Evolutionary conservation across 1,140 invertebrate genomes (phyloP), one percentile per base, ranked within the genome.

Genomic region (Apis dorsata): DNA sequence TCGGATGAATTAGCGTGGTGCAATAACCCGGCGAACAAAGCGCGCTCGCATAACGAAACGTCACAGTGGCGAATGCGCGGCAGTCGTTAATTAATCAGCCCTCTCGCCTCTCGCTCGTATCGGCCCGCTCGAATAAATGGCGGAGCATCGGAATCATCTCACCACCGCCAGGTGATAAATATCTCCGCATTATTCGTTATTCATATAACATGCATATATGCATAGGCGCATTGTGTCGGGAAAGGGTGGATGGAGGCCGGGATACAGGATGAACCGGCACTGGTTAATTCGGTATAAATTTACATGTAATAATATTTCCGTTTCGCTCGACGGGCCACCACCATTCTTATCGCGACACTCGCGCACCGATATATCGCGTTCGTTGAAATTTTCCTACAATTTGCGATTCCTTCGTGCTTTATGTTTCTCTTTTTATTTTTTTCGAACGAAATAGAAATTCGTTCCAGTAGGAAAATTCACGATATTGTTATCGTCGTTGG

Each of bases 1-100:
- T 87, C 86, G 63, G 76, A 87, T 88, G 86, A 88, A 88, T 88
- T 88, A 88, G 83, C 79, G 28, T n/a, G 55, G 71, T 19, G 86
- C 51, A 88, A 88, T 88, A 88, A 88, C 86, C 44, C 55, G 28
- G 69, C 24, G 71, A 85, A 87, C 86, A 88, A 88, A 87, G 86
- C 86, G 65, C n/a, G 73, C 12, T 80, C 77, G 86, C 86, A 84
- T 86, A 87, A 87, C 85, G 81, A 87, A 87, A 87, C 53, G 85
- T 87, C 86, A 86, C 74, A 19, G 59, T 44, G 8, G 34, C 21
- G 68, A 83, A 83, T 71, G 51, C 72, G 12, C 66, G 62, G 24
- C 21, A 77, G 60, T 86, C 81, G 86, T 87, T 87, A 87, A 87
- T 87, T 87, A 87, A 87, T 87, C 85, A 87, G 57, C 9, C 28